These are phyloP conservation scores for Zaprionus vittiger DNA, from an alignment of 1,140 invertebrate species.

Conservation along the genomic window DNA sequence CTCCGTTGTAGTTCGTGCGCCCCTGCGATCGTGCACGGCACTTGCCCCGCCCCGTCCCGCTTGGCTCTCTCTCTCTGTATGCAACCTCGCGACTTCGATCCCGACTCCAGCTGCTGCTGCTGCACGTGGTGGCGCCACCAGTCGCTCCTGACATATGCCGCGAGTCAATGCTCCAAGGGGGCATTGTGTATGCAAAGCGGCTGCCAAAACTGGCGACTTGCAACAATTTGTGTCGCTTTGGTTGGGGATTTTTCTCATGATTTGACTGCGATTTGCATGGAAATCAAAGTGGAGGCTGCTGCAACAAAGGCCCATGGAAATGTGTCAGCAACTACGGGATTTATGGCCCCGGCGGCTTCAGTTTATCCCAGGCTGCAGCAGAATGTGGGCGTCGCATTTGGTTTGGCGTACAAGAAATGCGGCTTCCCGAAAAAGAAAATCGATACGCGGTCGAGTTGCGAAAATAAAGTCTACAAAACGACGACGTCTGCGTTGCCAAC, in stretches of 20 bases:
- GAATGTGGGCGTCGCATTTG: slow-evolving; percentile 50
- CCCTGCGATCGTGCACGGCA: slow-evolving; percentile 59
- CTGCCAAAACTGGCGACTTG: slow-evolving; percentile 17
- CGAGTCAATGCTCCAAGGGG: slow-evolving; percentile 7
- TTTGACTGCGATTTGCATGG: slow-evolving; percentile 74
- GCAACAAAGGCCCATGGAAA: slow-evolving; percentile 28
- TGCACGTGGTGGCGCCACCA: slow-evolving; percentile 40
- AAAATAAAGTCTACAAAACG: slow-evolving; percentile 68
- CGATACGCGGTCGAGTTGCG: slow-evolving; percentile 48
- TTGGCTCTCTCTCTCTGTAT: slow-evolving; percentile 16
- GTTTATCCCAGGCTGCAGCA: slow-evolving; percentile 3
- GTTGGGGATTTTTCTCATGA: slow-evolving; percentile 34
- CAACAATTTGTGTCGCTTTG: slow-evolving; percentile 59
- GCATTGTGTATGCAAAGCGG: slow-evolving; percentile 15
- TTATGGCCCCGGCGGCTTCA: slow-evolving; percentile 56
- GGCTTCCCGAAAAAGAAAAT: slow-evolving; percentile 56
- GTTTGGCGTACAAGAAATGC: slow-evolving; percentile 30
- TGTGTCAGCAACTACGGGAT: slow-evolving; percentile 63
- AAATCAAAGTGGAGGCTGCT: slow-evolving; percentile 70
- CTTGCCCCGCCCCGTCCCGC: background rate
- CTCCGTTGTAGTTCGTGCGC: slow-evolving; percentile 71
- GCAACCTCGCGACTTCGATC: slow-evolving; percentile 54
- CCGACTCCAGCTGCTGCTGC: slow-evolving; percentile 16
- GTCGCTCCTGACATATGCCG: slow-evolving; percentile 49
- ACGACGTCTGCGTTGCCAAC: slow-evolving; percentile 45